phyloP scores from a whole-genome alignment of 2,797 vertebrate genomes.

The Sphenopsis melanotis region DNA sequence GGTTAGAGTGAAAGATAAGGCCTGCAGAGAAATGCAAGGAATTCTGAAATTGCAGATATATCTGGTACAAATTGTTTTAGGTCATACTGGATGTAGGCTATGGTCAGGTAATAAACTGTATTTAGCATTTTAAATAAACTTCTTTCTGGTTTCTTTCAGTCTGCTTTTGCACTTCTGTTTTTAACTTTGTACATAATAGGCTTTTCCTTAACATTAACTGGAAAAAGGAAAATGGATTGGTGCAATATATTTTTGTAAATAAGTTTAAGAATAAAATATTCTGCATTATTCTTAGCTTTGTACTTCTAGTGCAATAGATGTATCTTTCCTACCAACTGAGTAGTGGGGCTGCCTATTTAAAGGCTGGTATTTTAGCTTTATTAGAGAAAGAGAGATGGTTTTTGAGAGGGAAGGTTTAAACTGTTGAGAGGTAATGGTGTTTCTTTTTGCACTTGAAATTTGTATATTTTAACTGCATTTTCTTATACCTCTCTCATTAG shows the following conservation, averaged over 20 bases:
- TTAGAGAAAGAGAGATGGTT: background rate
- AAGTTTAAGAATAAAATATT: conserved; percentile 59
- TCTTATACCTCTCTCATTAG: conserved; percentile 19
- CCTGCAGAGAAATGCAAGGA: background rate
- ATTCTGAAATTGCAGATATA: background rate
- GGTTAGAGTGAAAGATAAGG: background rate
- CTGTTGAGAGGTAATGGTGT: background rate
- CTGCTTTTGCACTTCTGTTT: conserved; percentile 69
- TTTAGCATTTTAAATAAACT: conserved; percentile 70
- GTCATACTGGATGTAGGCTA: conserved; percentile 34
- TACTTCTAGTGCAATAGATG: conserved; percentile 3
- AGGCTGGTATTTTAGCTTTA: conserved; percentile 29
- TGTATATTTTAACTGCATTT: conserved; percentile 16
- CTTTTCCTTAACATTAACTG: conserved; percentile 42
- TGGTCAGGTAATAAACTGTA: conserved; percentile 70
- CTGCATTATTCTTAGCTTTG: conserved; percentile 50
- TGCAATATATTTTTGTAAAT: conserved; percentile 73
- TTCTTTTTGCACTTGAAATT: conserved; percentile 23
- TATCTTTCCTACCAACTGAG: background rate
- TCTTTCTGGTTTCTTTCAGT: conserved; percentile 60
- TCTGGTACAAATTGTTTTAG: conserved; percentile 3
- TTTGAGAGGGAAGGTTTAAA: background rate
- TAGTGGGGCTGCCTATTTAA: background rate
- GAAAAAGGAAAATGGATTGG: conserved; percentile 41
- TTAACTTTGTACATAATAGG: conserved; percentile 63